Percentiles rank a stretch among this genome's conserved stretches.
These are phyloP conservation scores for Caenorhabditis sp. DNA, from an alignment of 2,888 invertebrate genomes.

Conservation along the genomic window DNA sequence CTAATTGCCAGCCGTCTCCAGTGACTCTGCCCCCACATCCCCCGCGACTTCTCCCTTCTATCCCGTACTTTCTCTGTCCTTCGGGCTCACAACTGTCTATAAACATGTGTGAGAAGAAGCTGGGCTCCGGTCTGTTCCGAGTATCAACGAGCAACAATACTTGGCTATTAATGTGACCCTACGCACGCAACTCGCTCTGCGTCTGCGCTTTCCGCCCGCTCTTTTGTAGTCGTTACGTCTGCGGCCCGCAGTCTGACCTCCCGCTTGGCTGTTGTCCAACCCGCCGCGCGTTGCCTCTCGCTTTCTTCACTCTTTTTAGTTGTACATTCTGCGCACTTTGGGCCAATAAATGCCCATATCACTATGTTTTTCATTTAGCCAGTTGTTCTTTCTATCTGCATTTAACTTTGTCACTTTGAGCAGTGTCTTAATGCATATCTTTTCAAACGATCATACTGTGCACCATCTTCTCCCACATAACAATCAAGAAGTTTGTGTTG, in stretches of 20 bases:
- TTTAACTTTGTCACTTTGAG: too few relatives aligned
- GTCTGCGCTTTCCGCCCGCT: constrained; percentile 35
- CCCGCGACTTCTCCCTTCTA: constrained; percentile 8
- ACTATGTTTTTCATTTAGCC: constrained; percentile 27
- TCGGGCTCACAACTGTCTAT: constrained; percentile 44
- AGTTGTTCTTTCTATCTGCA: not conserved
- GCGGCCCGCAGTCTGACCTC: constrained; percentile 50
- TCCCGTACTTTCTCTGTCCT: not conserved
- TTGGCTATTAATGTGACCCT: constrained; percentile 66
- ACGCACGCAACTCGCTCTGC: constrained; percentile 54
- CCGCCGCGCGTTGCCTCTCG: constrained; percentile 55
- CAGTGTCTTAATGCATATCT: too few relatives aligned
- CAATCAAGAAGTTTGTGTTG: not conserved
- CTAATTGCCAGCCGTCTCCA: constrained; percentile 15
- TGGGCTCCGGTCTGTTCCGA: constrained; percentile 48
- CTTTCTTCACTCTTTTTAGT: constrained; percentile 59
- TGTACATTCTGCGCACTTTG: constrained; percentile 58
- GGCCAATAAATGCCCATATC: constrained; percentile 58
- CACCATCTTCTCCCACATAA: not conserved
- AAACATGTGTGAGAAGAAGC: constrained; percentile 59
- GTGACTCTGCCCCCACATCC: not conserved
- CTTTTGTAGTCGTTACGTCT: constrained; percentile 47
- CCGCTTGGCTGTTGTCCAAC: constrained; percentile 57
- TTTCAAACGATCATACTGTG: too few relatives aligned
- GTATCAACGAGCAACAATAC: constrained; percentile 65